Base-by-base conservation (phyloP, 2,888 invertebrate species). In the Cabera pusaria region DNA sequence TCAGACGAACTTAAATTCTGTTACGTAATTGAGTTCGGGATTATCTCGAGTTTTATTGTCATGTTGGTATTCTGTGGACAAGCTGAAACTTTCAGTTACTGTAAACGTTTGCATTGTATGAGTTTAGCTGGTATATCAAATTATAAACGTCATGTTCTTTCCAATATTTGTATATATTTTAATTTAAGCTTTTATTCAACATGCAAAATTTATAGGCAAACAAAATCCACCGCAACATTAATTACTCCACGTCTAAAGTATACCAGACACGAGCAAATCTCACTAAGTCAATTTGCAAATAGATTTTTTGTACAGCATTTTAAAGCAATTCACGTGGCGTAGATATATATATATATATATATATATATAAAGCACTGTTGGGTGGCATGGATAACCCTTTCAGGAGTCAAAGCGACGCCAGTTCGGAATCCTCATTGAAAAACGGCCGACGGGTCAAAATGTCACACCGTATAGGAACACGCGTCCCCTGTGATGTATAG, bases 261-360 rank as follows among this genome's bases (percentile, higher is more conserved):
- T 1, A 23, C 1, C 6, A 14, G 4, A 28, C 43, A 18, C 26
- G 18, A 11, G 17, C 27, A 35, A 47, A 43, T 3, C 4, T 14
- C 31, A 12, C 35, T 20, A 23, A 37, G 17, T 44, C 34, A 41
- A 29, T 40, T 44, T 37, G 11, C 31, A 52, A 49, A 49, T 44
- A 42, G 22, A 39, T 44, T 39, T 50, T 52, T 23, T 25, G 37
- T 27, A 41, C 29, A 43, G 53, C 55, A 58, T 72, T 75, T 71
- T 58, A 59, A 67, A 67, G 70, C 64, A 61, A 76, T 79, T 74
- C 72, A 80, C 74, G 77, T 67, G 47, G 54, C 68, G 72, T 66
- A 77, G 73, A 77, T 79, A 73, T 75, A 79, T 78, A 81, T 75
- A 77, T 80, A 76, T n/a, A n/a, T n/a, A n/a, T n/a, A n/a, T n/a